A percentile compares a stretch with the other conserved stretches of the same genome.
phyloP scores from a whole-genome alignment of 2,888 invertebrate genomes.

The Escarpia spicata region DNA sequence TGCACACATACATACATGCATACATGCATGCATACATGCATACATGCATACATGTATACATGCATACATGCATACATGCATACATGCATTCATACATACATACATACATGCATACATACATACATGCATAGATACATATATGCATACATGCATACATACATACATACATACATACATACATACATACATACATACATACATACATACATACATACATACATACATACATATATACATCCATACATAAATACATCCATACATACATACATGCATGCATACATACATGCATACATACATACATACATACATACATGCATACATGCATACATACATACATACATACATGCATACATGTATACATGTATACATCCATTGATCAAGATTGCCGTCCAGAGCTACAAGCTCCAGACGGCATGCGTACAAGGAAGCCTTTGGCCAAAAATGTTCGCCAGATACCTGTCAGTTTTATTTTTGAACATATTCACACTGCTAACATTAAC shows the following conservation, averaged over 20 bases:
- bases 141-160: neutral
- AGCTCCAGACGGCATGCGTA: no score
- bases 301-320: no score
- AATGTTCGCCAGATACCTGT: no score
- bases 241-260: neutral
- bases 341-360: no score
- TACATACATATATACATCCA: constrained; percentile 29
- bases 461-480: no score
- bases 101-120: neutral
- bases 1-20: constrained; percentile 17
- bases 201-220: constrained; percentile 29
- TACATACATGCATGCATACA: neutral
- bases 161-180: constrained; percentile 22
- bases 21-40: constrained; percentile 7
- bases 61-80: constrained; percentile 23
- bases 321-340: no score
- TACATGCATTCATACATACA: neutral
- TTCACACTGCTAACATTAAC: no score
- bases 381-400: no score
- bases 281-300: no score
- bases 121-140: neutral
- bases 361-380: no score
- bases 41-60: constrained; percentile 26
- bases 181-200: constrained; percentile 8
- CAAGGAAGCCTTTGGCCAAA: no score